Base-by-base conservation (phyloP, 2,113 vertebrate genomes). In the Thunnus thynnus region DNA sequence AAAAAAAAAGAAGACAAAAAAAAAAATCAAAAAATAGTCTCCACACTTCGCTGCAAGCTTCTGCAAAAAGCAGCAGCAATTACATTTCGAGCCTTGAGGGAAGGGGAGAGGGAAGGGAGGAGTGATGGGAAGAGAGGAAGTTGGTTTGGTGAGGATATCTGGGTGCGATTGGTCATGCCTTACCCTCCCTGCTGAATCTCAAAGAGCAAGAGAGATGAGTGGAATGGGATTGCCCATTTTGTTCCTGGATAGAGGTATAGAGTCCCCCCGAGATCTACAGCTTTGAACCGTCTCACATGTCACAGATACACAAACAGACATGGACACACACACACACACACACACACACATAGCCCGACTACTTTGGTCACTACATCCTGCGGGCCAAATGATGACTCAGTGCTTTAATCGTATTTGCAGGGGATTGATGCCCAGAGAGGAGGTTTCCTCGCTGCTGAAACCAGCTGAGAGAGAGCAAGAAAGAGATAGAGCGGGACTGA, bases 381-480 rank as follows among this genome's bases (percentile, higher is more conserved):
- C 66, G 78, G 89, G 77, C 84, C 88, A 83, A 89, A 87, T 54
- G 81, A 82, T 84, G 88, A 88, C 83, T 89, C 88, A 70, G 80
- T 80, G 66, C 86, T 84, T 88, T 89, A 92, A 92, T 92, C 77
- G 76, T 86, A 78, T 89, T 91, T 91, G 79, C 86, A 75, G 84
- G 74, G 79, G 78, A 92, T 87, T 89, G 85, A 87, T 86, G 86
- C 77, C 81, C 76, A 56, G 80, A 78, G 68, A 80, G 79, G 87
- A 85, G 82, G 36, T 84, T 89, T 86, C 74, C 85, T 77, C 13
- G 11, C 79, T 13, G 16, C 80, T 51, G 55, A 66, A 41, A 41
- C 36, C 6, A 6, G 36, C 68, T 41, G 56, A 9, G 13, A 71
- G 60, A 77, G 55, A 27, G 68, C 22, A 46, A 41, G 44, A 51